A percentile compares a stretch with the other conserved stretches of the same genome.
These are phyloP conservation scores for Heliconius hortense DNA, from an alignment of 2,888 invertebrate genomes.

Conservation along the genomic window DNA sequence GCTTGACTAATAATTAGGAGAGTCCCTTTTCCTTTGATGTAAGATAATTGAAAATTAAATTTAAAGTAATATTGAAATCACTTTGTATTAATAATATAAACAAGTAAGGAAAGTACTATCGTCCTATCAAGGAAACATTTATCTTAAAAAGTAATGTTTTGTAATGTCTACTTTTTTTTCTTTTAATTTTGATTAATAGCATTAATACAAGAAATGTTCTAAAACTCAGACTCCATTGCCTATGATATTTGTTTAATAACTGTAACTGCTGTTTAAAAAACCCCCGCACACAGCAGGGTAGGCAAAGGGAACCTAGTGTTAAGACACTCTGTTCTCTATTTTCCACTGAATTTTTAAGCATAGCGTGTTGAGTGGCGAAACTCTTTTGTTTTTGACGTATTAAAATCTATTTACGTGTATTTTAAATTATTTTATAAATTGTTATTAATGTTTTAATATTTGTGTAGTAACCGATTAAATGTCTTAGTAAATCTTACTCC, in stretches of 20 bases:
- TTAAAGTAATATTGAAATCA: not conserved
- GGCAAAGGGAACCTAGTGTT: no score
- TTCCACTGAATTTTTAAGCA: no score
- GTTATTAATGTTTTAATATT: no score
- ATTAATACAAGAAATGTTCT: not conserved
- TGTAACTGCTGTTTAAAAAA: no score
- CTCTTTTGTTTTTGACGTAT: no score
- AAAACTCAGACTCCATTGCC: not conserved
- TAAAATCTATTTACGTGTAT: no score
- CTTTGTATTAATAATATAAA: not conserved
- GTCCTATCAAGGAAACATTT: not conserved
- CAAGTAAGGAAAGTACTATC: not conserved
- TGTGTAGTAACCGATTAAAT: not conserved
- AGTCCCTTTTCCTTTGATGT: slow-evolving; percentile 25
- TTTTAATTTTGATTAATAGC: not conserved
- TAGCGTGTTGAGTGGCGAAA: no score
- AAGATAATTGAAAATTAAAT: slow-evolving; percentile 24
- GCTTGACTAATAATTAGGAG: slow-evolving; percentile 28
- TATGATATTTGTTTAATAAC: not conserved
- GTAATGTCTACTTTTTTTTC: not conserved
- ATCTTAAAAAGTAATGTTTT: not conserved
- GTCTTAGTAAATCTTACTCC: not conserved
- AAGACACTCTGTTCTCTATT: no score
- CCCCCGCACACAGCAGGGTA: no score
- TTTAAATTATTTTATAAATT: no score